phyloP scores from a whole-genome alignment of 2,797 vertebrate genomes.

The Yasuhikotakia modesta region DNA sequence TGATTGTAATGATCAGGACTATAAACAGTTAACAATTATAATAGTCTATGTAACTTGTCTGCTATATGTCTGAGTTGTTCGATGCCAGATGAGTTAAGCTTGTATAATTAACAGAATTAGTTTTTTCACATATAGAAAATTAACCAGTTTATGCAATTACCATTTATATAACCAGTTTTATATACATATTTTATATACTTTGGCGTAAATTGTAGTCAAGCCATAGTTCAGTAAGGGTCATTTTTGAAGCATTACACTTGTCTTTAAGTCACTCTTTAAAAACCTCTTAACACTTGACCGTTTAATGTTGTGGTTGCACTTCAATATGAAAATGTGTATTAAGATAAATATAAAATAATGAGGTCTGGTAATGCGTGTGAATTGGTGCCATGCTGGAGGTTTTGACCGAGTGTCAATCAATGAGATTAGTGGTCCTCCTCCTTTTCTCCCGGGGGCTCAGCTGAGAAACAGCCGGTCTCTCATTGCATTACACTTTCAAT shows the following conservation, averaged over 20 bases:
- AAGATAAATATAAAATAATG: slow-evolving; percentile 4
- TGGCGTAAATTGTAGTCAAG: no score
- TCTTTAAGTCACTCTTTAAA: no score
- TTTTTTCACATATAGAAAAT: no score
- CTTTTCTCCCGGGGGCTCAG: slow-evolving; percentile 33
- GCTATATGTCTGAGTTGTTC: neutral
- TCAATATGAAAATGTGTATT: neutral
- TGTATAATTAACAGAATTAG: no score
- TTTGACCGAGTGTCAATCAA: slow-evolving; percentile 53
- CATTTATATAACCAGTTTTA: no score
- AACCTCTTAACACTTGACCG: no score
- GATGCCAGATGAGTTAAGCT: no score
- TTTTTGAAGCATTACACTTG: no score
- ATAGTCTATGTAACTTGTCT: neutral
- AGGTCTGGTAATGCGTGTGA: slow-evolving; percentile 14
- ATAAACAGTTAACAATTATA: neutral
- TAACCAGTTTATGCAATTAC: no score
- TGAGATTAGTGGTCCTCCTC: slow-evolving; percentile 46
- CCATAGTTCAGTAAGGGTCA: no score
- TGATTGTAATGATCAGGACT: neutral
- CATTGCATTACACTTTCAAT: slow-evolving; percentile 68
- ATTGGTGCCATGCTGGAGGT: slow-evolving; percentile 27
- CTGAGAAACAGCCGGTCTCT: slow-evolving; percentile 62
- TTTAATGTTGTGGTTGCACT: neutral
- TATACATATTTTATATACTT: no score